A percentile compares a stretch with the other conserved stretches of the same genome.
phyloP scores from a whole-genome alignment of 2,797 vertebrate genomes.

The Australoheros facetus region DNA sequence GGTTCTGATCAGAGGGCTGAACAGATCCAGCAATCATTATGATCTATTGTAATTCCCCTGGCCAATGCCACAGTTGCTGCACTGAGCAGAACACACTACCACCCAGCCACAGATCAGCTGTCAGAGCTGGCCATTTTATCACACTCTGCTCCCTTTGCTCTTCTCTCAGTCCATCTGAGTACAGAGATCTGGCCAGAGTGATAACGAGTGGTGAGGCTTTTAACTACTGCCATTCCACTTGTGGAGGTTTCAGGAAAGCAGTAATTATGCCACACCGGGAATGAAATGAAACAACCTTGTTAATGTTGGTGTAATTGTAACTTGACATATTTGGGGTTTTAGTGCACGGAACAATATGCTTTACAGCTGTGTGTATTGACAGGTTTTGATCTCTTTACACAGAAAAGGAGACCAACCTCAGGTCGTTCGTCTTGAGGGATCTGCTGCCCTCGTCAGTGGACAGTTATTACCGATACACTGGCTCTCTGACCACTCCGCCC shows the following conservation, averaged over 20 bases:
- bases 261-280: conserved; percentile 52
- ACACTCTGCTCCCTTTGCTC: conserved; percentile 55
- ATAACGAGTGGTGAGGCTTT: conserved; percentile 69
- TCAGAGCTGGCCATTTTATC: conserved; percentile 70
- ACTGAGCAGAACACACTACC: conserved; percentile 49
- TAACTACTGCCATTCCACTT: conserved; percentile 59
- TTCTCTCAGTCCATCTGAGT: conserved; percentile 63
- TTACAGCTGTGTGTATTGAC: conserved; percentile 28
- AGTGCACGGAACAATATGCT: neutral
- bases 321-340: conserved; percentile 25
- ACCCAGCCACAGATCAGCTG: conserved; percentile 69
- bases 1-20: conserved; percentile 56
- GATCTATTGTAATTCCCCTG: conserved; percentile 62
- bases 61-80: conserved; percentile 60
- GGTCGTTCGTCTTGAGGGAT: conserved; percentile 92
- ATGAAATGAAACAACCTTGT: conserved; percentile 49
- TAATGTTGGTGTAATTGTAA: conserved; percentile 31
- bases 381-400: conserved; percentile 46
- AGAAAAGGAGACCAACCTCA: conserved; percentile 98
- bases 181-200: conserved; percentile 62
- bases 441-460: conserved; percentile 91
- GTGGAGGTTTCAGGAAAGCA: conserved; percentile 45
- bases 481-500: conserved; percentile 95
- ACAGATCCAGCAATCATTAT: conserved; percentile 62
- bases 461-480: conserved; percentile 96